Evolutionary conservation across 1,140 invertebrate species (phyloP).

Genomic region (Frieseomelitta varia): DNA sequence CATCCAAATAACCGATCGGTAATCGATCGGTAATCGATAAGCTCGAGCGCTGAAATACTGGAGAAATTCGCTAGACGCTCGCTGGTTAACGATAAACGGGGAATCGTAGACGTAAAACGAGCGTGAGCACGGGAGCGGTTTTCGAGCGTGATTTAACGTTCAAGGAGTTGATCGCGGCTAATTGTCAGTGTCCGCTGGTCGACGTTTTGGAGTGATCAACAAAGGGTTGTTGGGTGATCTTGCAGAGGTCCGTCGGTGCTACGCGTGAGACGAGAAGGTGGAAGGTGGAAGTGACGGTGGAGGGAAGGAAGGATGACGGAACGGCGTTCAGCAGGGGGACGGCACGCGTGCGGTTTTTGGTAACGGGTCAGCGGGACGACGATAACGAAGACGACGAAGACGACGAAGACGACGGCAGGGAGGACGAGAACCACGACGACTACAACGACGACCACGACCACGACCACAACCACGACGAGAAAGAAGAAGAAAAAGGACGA

Average conservation of each 20-base stretch:
- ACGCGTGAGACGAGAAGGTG: slow-evolving; percentile 31
- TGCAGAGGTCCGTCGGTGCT: slow-evolving; percentile 47
- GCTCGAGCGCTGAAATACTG: too few species aligned
- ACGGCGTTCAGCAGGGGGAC: slow-evolving; percentile 24
- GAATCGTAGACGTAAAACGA: background rate
- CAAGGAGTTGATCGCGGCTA: too few species aligned
- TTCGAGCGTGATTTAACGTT: background rate
- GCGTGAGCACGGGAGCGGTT: background rate
- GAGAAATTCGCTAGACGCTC: background rate
- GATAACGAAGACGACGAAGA: slow-evolving; percentile 50
- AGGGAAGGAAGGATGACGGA: slow-evolving; percentile 52
- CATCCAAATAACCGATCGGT: slow-evolving; percentile 4
- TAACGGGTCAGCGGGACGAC: slow-evolving; percentile 53
- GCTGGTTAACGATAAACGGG: too few species aligned
- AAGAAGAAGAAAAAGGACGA: slow-evolving; percentile 27
- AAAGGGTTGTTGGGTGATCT: slow-evolving; percentile 46
- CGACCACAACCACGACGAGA: slow-evolving; percentile 3
- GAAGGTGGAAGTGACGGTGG: slow-evolving; percentile 20
- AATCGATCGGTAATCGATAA: background rate
- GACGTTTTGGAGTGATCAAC: background rate
- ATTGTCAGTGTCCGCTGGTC: background rate
- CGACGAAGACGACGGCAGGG: slow-evolving; percentile 26
- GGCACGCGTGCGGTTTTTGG: slow-evolving; percentile 44
- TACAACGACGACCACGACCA: slow-evolving; percentile 52
- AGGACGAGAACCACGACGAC: slow-evolving; percentile 27